Percentiles rank a stretch among this genome's conserved stretches.
Conservation (phyloP, 2,888 invertebrate genomes). For the Ellobium chinense region DNA sequence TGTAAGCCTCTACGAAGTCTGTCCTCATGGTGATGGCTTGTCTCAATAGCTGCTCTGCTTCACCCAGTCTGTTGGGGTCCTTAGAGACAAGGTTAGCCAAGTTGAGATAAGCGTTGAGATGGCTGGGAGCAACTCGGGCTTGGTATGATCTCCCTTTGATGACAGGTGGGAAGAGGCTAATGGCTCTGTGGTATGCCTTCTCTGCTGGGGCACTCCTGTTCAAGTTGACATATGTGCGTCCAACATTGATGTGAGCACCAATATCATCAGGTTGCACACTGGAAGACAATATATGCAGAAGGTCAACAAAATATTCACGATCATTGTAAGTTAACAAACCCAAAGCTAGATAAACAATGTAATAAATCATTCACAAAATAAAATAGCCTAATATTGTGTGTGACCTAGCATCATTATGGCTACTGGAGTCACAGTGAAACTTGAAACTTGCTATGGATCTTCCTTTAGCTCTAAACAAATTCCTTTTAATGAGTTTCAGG, state of each 20-base stretch:
- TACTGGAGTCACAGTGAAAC: too few relatives aligned
- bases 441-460: too few relatives aligned
- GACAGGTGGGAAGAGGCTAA: conserved; percentile 75
- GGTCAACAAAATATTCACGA: too few relatives aligned
- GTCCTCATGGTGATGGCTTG: conserved; percentile 98
- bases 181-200: conserved; percentile 90
- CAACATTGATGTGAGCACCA: conserved; percentile 98
- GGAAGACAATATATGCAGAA: too few relatives aligned
- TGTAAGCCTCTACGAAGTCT: conserved; percentile 95
- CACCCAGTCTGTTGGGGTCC: conserved; percentile 93
- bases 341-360: too few relatives aligned
- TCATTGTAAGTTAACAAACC: too few relatives aligned
- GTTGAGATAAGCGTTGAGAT: conserved; percentile 96
- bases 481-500: too few relatives aligned
- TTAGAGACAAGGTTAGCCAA: conserved; percentile 95
- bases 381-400: too few relatives aligned
- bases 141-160: conserved; percentile 86
- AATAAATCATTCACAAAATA: too few relatives aligned
- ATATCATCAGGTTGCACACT: conserved; percentile 96
- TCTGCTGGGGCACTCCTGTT: conserved; percentile 94
- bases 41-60: conserved; percentile 94
- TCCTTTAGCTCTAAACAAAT: too few relatives aligned
- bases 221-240: conserved; percentile 94
- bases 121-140: conserved; percentile 96
- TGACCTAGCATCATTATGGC: too few relatives aligned